Evolutionary conservation across 2,888 invertebrate species (phyloP).

Genomic region (Dyspetes luteomarginatus): DNA sequence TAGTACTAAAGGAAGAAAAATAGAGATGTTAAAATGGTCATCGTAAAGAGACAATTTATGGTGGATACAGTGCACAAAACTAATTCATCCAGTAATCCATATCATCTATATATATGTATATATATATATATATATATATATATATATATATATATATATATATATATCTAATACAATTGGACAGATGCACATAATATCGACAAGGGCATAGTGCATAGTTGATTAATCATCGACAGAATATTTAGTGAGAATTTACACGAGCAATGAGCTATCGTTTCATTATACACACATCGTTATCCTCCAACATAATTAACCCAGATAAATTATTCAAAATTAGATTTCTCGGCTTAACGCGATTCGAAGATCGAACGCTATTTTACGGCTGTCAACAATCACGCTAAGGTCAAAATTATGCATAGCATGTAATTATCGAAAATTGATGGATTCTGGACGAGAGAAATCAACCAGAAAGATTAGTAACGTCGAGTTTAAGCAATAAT

Average conservation of each 20-base stretch:
- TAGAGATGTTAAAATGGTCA: not conserved
- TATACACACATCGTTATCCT: conserved; percentile 1
- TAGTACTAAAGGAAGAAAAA: not conserved
- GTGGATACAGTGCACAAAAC: not conserved
- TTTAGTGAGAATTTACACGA: not conserved
- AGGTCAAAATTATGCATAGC: not conserved
- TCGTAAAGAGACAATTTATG: not conserved
- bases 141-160: not conserved
- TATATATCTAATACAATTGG: not conserved
- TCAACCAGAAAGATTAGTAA: too few species aligned
- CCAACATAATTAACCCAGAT: conserved; percentile 29
- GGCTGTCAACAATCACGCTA: conserved; percentile 9
- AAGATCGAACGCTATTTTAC: conserved; percentile 16
- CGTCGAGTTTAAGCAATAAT: too few species aligned
- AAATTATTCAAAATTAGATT: conserved; percentile 28
- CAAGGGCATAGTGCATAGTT: conserved; percentile 20
- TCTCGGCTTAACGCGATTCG: conserved; percentile 7
- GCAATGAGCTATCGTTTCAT: conserved; percentile 8
- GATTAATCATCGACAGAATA: conserved; percentile 44
- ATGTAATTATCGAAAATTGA: not conserved
- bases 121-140: not conserved
- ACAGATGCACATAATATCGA: not conserved
- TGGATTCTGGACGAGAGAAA: not conserved
- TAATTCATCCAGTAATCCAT: conserved; percentile 17
- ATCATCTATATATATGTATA: conserved; percentile 9